These are phyloP conservation scores for Petrocephalus microphthalmus DNA, from an alignment of 2,113 vertebrate species.

Conservation along the genomic window DNA sequence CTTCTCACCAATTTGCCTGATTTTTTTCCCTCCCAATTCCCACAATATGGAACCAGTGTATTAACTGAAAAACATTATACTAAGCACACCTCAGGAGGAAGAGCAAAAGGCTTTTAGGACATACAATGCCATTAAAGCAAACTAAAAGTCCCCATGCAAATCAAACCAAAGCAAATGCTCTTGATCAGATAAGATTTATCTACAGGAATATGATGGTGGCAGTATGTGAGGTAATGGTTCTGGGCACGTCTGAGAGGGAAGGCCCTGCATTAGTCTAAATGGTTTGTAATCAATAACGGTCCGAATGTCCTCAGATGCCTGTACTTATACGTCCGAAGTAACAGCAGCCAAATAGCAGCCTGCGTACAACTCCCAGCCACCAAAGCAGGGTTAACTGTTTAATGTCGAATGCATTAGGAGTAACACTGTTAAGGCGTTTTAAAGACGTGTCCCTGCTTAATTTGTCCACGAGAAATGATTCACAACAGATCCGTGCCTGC, in stretches of 20 bases:
- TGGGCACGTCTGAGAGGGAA: neutral
- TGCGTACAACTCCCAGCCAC: neutral
- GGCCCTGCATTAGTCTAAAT: constrained; percentile 1
- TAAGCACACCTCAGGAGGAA: neutral
- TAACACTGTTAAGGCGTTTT: neutral
- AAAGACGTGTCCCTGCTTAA: neutral
- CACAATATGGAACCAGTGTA: neutral
- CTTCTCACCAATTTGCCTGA: neutral
- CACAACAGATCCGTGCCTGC: neutral
- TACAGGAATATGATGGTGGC: neutral
- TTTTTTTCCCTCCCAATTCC: neutral
- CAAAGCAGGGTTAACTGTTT: neutral
- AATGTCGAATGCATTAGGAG: neutral
- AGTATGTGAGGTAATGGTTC: neutral
- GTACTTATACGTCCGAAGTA: neutral
- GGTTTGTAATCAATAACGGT: neutral
- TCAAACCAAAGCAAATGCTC: too few species aligned
- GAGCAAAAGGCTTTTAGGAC: neutral
- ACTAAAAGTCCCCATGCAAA: neutral
- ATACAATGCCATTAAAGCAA: neutral
- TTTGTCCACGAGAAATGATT: neutral
- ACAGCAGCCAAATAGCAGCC: neutral
- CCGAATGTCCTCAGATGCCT: neutral
- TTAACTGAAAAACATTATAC: neutral
- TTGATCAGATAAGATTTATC: neutral